These are phyloP conservation scores for Colostygia pectinataria DNA, from an alignment of 2,888 invertebrate genomes.

Conservation along the genomic window DNA sequence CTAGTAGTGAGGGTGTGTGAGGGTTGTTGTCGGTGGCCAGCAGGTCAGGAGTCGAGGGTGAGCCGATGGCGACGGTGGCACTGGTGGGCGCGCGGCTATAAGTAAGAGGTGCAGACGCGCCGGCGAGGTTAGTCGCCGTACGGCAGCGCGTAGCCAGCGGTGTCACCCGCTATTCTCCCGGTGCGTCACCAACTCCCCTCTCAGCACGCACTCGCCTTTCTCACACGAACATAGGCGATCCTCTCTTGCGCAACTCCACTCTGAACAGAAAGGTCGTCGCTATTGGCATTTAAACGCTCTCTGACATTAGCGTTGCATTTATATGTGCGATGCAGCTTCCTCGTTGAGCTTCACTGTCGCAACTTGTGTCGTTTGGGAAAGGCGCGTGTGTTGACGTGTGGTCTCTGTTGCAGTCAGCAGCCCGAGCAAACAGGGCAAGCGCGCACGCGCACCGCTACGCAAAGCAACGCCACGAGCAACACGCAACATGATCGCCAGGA, in stretches of 20 bases:
- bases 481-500: constrained; percentile 66
- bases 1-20: constrained; percentile 9
- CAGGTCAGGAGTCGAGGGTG: constrained; percentile 24
- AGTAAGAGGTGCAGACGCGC: constrained; percentile 75
- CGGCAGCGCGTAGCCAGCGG: constrained; percentile 75
- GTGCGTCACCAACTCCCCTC: constrained; percentile 65
- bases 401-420: constrained; percentile 76
- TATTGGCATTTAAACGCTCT: constrained; percentile 82
- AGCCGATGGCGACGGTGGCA: constrained; percentile 24
- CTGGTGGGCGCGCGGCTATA: constrained; percentile 75
- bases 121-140: constrained; percentile 81
- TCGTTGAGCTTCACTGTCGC: constrained; percentile 79
- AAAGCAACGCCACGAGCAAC: constrained; percentile 40
- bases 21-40: constrained; percentile 33
- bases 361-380: constrained; percentile 76
- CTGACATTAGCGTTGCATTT: constrained; percentile 82
- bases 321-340: constrained; percentile 80
- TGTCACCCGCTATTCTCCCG: constrained; percentile 58
- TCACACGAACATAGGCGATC: constrained; percentile 75
- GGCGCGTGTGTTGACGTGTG: constrained; percentile 77
- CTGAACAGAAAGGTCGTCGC: constrained; percentile 77
- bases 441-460: constrained; percentile 43
- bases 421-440: constrained; percentile 64
- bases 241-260: constrained; percentile 76
- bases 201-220: constrained; percentile 70